phyloP scores from a whole-genome alignment of 2,888 invertebrate species.

The Eulithis testata region DNA sequence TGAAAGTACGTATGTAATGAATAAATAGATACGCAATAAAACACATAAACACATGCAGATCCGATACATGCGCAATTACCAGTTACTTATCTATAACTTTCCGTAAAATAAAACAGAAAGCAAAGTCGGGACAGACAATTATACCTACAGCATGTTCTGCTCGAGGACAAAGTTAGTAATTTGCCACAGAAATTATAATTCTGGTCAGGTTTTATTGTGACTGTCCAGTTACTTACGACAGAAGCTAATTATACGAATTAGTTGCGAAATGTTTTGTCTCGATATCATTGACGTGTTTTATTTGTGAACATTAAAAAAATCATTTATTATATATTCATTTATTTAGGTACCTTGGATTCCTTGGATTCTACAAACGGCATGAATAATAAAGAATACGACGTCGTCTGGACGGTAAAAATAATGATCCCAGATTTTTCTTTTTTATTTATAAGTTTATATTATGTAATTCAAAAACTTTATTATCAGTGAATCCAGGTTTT shows the following conservation, averaged over 20 bases:
- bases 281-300: neutral
- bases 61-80: neutral
- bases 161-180: slow-evolving; percentile 18
- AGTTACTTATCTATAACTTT: neutral
- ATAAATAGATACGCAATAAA: neutral
- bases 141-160: neutral
- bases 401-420: too few relatives aligned
- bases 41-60: neutral
- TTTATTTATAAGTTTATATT: too few relatives aligned
- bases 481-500: too few relatives aligned
- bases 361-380: too few relatives aligned
- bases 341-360: too few relatives aligned
- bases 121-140: neutral
- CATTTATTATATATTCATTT: too few relatives aligned
- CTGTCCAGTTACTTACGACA: neutral
- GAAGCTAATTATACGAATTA: slow-evolving; percentile 9
- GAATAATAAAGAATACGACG: too few relatives aligned
- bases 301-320: neutral
- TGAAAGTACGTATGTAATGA: neutral
- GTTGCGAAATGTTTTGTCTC: neutral
- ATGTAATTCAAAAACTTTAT: too few relatives aligned
- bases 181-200: slow-evolving; percentile 15
- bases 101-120: slow-evolving; percentile 7
- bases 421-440: too few relatives aligned
- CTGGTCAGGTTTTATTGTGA: slow-evolving; percentile 7